Base-by-base conservation (phyloP, 2,113 vertebrate genomes). In the Onychorhynchus coronatus region DNA sequence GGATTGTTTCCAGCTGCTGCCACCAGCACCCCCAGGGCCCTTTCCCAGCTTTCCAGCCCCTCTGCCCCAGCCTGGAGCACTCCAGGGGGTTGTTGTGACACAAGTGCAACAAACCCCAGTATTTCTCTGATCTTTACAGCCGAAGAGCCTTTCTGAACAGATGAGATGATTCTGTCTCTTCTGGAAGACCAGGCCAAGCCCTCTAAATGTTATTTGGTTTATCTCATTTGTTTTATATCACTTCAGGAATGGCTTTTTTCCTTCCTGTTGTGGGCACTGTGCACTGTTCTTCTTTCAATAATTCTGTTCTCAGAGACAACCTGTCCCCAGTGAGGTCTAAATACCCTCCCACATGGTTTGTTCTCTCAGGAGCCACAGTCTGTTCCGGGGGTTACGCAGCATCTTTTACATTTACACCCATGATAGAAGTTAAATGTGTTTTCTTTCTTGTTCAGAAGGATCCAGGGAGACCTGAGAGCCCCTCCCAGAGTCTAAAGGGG, bases 361-460 rank as follows among this genome's bases (percentile, higher is more conserved):
- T 28, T 39, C n/a, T 31, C 66, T 17, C 52, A 17, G 79, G 56
- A 71, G 74, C 62, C 3, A 0, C 11, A 66, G 6, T 18, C 73
- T 23, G 28, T 3, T 3, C 33, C 1, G 6, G 4, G 11, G 8
- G 31, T 21, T 6, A 2, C 1, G 12, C 35, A 28, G 33, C 31
- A 25, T 5, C 82, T 24, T 39, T 7, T 8, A 4, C 49, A 1
- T 7, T 18, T 46, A 42, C 50, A 12, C 16, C 52, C n/a, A 2
- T 2, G 15, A 33, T 5, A 25, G 56, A 17, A 41, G 28, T 61
- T 8, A 10, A 20, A 9, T 10, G 33, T 12, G 0, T 4, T 12
- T 15, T 16, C 3, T 33, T 49, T 71, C 46, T 27, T 17, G 30
- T 25, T 55, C 52, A n/a, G 30, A 14, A 33, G 31, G 39, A 2